Percentiles rank a stretch among this genome's conserved stretches.
Conservation (phyloP, 2,888 invertebrate genomes). For the Machimus rusticus region DNA sequence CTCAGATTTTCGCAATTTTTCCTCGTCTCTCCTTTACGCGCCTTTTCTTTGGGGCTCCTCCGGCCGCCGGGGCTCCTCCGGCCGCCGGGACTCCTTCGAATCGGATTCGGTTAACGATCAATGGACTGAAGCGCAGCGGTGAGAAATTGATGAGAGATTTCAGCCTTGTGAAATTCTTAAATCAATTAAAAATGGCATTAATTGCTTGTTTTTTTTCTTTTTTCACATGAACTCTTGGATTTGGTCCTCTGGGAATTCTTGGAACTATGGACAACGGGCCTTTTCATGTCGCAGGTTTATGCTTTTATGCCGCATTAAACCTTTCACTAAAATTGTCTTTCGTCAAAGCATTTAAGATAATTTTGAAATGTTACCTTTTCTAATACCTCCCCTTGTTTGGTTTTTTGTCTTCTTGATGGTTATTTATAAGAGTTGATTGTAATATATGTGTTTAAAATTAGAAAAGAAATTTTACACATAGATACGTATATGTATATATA, state of each 20-base stretch:
- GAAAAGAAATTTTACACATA: no score
- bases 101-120: constrained; percentile 9
- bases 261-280: not conserved
- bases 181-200: constrained; percentile 52
- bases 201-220: constrained; percentile 20
- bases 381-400: not conserved
- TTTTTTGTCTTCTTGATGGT: not conserved
- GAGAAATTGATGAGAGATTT: constrained; percentile 45
- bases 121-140: constrained; percentile 27
- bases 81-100: not conserved
- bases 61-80: not conserved
- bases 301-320: not conserved
- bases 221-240: not conserved
- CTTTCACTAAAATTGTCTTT: not conserved
- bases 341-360: not conserved
- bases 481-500: no score
- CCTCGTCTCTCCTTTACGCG: not conserved
- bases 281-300: not conserved
- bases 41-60: not conserved
- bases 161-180: constrained; percentile 52
- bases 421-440: no score
- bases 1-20: constrained; percentile 21
- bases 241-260: not conserved
- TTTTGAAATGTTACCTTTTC: not conserved
- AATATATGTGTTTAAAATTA: no score